Conservation (phyloP, 1,140 invertebrate genomes). For the Bombus terrestris region DNA sequence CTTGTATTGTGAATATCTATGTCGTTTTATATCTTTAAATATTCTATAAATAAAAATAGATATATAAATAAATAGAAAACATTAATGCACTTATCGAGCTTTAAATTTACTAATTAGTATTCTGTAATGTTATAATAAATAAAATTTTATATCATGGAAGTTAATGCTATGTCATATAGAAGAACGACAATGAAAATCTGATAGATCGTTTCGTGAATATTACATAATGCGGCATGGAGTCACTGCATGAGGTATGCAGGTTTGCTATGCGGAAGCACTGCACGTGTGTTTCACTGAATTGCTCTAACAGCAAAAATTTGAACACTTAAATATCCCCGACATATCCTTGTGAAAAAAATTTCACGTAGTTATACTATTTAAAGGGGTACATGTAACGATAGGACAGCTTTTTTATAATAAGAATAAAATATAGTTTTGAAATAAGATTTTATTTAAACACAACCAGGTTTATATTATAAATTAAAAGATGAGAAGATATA, state of each 20-base stretch:
- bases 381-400: no score
- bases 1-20: no score
- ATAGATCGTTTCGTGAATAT: neutral
- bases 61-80: no score
- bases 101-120: neutral
- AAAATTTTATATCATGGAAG: neutral
- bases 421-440: no score
- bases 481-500: neutral
- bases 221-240: conserved; percentile 1
- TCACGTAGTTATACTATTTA: no score
- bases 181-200: neutral
- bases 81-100: no score
- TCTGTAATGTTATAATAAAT: neutral
- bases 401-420: no score
- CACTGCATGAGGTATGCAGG: neutral
- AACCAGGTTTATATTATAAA: neutral
- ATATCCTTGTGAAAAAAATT: no score
- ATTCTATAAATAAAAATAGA: no score
- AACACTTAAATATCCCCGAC: no score
- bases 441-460: no score
- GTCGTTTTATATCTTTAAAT: no score
- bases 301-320: neutral
- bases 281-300: neutral
- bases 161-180: neutral
- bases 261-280: neutral